Evolutionary conservation across 1,140 invertebrate genomes (phyloP), one percentile per base, ranked within the genome.

Genomic region (Agrypnia vestita): DNA sequence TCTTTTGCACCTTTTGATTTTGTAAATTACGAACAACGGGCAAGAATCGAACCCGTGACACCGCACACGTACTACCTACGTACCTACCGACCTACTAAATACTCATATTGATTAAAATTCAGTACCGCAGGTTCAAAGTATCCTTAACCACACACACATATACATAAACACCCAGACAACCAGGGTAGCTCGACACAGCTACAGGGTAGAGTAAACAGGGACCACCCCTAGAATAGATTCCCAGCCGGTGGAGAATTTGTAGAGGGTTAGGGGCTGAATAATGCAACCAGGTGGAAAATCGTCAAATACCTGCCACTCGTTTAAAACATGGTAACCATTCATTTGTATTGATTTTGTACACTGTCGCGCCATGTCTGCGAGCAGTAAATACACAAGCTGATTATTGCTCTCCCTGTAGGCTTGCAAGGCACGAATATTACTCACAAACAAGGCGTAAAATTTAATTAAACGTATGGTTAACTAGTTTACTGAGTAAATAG

Each of bases 261-360:
- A 21, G 53, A 13, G 59, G 25, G 59, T n/a, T 17, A 12, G 25
- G 61, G 21, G 61, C 21, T 64, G 61, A 64, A 64, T 64, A 64
- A 43, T 43, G 61, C 61, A 64, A 25, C 61, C 61, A 64, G 61
- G 61, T 64, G 61, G 61, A 64, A 64, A 64, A 64, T 44, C 61
- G 25, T 64, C 61, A 64, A 64, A 64, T 64, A 64, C 61, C 61
- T 64, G 61, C 61, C 61, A 13, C 25, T 25, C 61, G 35, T 43
- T 21, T 8, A 64, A 35, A 64, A 21, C 17, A 21, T 59, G 10
- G 55, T 59, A 21, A 8, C 55, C 15, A 8, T 59, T 3, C 55
- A 9, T 19, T 59, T 21, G 55, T 59, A 59, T 59, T 59, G 55
- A 59, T 59, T 59, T 59, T 59, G 55, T 59, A 10, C 12, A 21